Evolutionary conservation across 2,888 invertebrate species (phyloP).

Genomic region (Bimastos eiseni): DNA sequence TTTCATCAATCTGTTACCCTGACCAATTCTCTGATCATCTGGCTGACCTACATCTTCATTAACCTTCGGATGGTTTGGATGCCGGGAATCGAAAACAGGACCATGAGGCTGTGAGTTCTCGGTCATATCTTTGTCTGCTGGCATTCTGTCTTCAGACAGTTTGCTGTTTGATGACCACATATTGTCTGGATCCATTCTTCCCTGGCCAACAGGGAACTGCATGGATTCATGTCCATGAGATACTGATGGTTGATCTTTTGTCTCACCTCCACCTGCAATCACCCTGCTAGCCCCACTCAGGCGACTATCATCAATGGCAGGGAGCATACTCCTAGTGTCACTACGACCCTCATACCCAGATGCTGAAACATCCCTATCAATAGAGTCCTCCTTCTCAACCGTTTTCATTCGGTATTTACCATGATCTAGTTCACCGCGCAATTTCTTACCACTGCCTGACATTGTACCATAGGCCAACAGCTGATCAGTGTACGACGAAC

Average conservation of each 20-base stretch:
- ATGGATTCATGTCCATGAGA: neutral
- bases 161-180: neutral
- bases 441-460: slow-evolving; percentile 2
- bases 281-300: neutral
- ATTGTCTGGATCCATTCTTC: slow-evolving; percentile 13
- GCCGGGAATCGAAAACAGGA: neutral
- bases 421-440: neutral
- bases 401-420: neutral
- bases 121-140: neutral
- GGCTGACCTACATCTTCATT: neutral
- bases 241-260: neutral
- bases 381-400: neutral
- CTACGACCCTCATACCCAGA: neutral
- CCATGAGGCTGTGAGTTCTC: neutral
- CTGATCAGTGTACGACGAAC: neutral
- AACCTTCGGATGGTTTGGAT: neutral
- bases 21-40: neutral
- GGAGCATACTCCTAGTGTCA: neutral
- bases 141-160: slow-evolving; percentile 3
- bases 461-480: slow-evolving; percentile 9
- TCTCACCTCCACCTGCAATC: neutral
- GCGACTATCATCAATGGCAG: neutral
- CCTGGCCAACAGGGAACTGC: neutral
- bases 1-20: neutral
- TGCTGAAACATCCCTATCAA: neutral